Base-by-base conservation (phyloP, 2,888 invertebrate species). In the Chorisops tibialis region DNA sequence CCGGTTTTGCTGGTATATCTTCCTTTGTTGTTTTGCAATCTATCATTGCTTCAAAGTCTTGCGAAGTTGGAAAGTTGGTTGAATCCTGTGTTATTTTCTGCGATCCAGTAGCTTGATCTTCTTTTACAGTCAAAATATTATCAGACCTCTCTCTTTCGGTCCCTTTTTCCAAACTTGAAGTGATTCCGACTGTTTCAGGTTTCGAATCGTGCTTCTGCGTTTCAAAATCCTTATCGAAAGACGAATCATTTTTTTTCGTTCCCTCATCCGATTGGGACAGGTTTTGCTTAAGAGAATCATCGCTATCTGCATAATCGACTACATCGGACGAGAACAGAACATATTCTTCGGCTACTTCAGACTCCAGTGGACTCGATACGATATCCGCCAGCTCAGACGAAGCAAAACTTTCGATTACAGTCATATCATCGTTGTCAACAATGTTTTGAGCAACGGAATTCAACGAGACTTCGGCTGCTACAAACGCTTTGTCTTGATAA, bases 11-110 rank as follows among this genome's bases (percentile, higher is more conserved):
- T 4, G 12, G 14, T 11, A n/a, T 68, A 68, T 79, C 80, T 54
- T 85, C 84, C 65, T 83, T 82, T 1, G 82, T 79, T 63, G 82
- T 82, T 1, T 83, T 84, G 67, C 84, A 82, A 67, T 86, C 85
- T 39, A 86, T 86, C 18, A 86, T 73, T 66, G 85, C 84, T 69
- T 86, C 85, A 68, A 85, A 86, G 71, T 86, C 86, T 73, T 85
- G 85, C 67, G 84, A 83, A 0, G 86, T 85, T 0, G 84, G 82
- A 63, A 86, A 82, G 66, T 61, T 66, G 0, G 83, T 82, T 68
- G 85, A 85, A 68, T 86, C 85, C 0, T 85, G 84, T 1, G 85
- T 83, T 68, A 83, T 84, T 0, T 30, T 30, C 1, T 30, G 30
- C 5, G 30, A 30, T 30, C 7, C 30, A n/a, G n/a, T 9, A 22